A percentile compares a stretch with the other conserved stretches of the same genome.
Conservation (phyloP, 1,140 invertebrate genomes). For the Paracyclopina nana region DNA sequence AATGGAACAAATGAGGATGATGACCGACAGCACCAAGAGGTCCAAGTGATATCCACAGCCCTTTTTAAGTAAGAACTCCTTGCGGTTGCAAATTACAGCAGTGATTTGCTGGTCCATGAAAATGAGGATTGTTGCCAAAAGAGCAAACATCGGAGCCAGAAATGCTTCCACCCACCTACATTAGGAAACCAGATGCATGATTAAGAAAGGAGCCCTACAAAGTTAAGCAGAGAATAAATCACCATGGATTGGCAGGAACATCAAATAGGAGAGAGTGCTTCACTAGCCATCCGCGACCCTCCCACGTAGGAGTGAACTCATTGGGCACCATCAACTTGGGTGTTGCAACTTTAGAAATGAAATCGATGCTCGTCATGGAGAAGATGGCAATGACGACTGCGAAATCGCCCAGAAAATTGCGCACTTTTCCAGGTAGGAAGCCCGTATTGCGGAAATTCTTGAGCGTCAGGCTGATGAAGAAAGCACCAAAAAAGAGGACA, state of each 20-base stretch:
- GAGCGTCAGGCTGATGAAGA: slow-evolving; percentile 23
- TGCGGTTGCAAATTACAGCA: slow-evolving; percentile 29
- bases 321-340: slow-evolving; percentile 26
- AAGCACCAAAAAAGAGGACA: slow-evolving; percentile 27
- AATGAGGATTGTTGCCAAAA: slow-evolving; percentile 26
- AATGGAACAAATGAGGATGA: slow-evolving; percentile 28
- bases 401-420: slow-evolving; percentile 28
- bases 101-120: slow-evolving; percentile 31
- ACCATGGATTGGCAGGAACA: slow-evolving; percentile 22
- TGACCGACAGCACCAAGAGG: slow-evolving; percentile 25
- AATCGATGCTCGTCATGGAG: slow-evolving; percentile 25
- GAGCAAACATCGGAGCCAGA: slow-evolving; percentile 22
- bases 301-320: slow-evolving; percentile 23
- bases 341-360: slow-evolving; percentile 25
- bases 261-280: slow-evolving; percentile 16
- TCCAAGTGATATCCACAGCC: slow-evolving; percentile 30
- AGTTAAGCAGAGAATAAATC: too few relatives aligned
- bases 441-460: slow-evolving; percentile 21
- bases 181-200: too few relatives aligned
- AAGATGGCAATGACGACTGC: slow-evolving; percentile 31
- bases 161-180: slow-evolving; percentile 13
- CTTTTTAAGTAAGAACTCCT: slow-evolving; percentile 29
- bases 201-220: too few relatives aligned
- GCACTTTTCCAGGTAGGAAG: slow-evolving; percentile 24
- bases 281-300: slow-evolving; percentile 25